Conservation (phyloP, 2,888 invertebrate species). For the Calliopum simillimum region DNA sequence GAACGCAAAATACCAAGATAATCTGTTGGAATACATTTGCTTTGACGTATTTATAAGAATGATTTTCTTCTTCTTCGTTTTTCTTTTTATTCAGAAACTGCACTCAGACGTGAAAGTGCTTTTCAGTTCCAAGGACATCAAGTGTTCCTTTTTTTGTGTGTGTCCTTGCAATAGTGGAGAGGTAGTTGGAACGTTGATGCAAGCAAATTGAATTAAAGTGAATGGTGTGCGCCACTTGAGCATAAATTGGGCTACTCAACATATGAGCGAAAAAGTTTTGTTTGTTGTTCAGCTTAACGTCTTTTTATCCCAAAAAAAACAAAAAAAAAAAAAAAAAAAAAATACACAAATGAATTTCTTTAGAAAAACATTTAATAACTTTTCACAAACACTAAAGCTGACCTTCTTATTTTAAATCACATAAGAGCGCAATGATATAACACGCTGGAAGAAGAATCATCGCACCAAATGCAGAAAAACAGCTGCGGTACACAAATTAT, state of each 20-base stretch:
- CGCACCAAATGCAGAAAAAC: slow-evolving; percentile 22
- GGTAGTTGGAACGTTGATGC: neutral
- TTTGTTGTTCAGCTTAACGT: no score
- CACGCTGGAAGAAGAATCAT: no score
- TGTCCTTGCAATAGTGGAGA: neutral
- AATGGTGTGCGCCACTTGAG: slow-evolving; percentile 22
- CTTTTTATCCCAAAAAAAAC: neutral
- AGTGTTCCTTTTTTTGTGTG: no score
- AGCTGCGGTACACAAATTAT: slow-evolving; percentile 48
- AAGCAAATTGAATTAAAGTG: slow-evolving; percentile 7
- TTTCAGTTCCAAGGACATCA: neutral
- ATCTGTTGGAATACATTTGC: neutral
- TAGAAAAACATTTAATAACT: no score
- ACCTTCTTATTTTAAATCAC: neutral
- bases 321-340: neutral
- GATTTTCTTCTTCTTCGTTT: slow-evolving; percentile 11
- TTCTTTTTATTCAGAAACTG: neutral
- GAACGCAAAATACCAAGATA: no score
- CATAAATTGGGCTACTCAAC: slow-evolving; percentile 42
- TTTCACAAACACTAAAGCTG: neutral
- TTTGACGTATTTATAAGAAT: slow-evolving; percentile 14
- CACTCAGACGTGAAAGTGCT: slow-evolving; percentile 23
- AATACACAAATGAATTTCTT: no score
- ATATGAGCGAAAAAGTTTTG: neutral
- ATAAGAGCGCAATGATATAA: slow-evolving; percentile 20